phyloP scores from a whole-genome alignment of 2,888 invertebrate species.

The Trachelus tabidus region DNA sequence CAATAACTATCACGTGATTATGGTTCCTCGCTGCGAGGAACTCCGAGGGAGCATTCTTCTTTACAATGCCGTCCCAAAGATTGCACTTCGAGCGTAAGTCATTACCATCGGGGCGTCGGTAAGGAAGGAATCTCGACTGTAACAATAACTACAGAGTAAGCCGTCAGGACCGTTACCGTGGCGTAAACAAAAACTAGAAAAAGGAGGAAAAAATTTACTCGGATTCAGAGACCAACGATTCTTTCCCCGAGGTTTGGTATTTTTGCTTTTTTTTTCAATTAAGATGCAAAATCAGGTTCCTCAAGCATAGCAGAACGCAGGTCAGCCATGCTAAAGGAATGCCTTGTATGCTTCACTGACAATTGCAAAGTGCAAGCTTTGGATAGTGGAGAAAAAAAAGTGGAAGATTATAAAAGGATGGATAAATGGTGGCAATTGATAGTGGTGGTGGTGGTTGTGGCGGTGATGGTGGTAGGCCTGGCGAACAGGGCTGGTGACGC shows the following conservation, averaged over 20 bases:
- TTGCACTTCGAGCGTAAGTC: background rate
- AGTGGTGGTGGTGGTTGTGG: background rate
- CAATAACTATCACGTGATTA: background rate
- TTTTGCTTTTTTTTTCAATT: background rate
- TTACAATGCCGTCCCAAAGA: background rate
- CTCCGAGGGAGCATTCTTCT: background rate
- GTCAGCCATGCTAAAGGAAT: background rate
- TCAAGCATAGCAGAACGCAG: background rate
- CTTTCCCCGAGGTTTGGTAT: background rate
- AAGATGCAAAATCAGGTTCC: background rate
- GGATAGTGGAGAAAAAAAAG: background rate
- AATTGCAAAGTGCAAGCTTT: background rate
- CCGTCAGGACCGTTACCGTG: slow-evolving; percentile 5
- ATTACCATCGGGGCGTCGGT: background rate
- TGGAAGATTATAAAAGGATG: slow-evolving; percentile 35
- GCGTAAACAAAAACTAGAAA: background rate
- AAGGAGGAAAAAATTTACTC: background rate
- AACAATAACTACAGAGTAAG: slow-evolving; percentile 1
- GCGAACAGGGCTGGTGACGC: slow-evolving; percentile 64
- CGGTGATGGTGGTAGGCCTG: slow-evolving; percentile 33
- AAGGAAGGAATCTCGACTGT: background rate
- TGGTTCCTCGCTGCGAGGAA: background rate
- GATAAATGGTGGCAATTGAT: slow-evolving; percentile 34
- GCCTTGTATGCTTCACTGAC: background rate
- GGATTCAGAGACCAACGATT: background rate